phyloP scores from a whole-genome alignment of 64 coral and sea anemone species.

The Stichodactyla mertensii region DNA sequence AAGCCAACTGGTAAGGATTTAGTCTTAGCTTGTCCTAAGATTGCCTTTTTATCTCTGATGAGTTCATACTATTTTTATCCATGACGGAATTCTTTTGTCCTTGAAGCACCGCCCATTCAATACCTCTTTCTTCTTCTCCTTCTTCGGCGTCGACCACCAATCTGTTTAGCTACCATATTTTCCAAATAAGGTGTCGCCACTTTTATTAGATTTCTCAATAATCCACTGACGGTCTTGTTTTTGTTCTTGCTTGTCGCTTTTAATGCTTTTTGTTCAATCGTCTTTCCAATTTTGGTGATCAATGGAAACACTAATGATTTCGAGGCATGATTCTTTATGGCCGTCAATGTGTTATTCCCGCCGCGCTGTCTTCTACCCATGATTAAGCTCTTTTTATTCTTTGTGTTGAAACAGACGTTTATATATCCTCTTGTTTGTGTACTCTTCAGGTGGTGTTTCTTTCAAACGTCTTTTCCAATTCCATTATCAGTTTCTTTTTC shows the following conservation, averaged over 20 bases:
- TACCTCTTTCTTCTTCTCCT: neutral
- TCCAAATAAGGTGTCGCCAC: neutral
- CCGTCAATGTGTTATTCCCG: no score
- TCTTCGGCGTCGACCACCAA: neutral
- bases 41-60: neutral
- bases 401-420: neutral
- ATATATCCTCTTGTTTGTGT: neutral
- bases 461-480: neutral
- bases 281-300: neutral
- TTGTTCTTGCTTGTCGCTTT: neutral
- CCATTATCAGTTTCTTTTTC: neutral
- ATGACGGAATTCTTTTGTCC: neutral
- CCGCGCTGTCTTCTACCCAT: no score
- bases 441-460: neutral
- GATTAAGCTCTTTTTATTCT: no score
- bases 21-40: neutral
- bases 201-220: neutral
- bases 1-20: neutral
- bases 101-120: neutral
- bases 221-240: conserved; percentile 3
- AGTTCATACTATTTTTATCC: conserved; percentile 1
- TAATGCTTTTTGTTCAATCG: neutral
- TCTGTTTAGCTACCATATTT: neutral
- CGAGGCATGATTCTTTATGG: no score
- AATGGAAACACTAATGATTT: no score